These are phyloP conservation scores for Luffia ferchaultella DNA, from an alignment of 2,888 invertebrate species.

Conservation along the genomic window DNA sequence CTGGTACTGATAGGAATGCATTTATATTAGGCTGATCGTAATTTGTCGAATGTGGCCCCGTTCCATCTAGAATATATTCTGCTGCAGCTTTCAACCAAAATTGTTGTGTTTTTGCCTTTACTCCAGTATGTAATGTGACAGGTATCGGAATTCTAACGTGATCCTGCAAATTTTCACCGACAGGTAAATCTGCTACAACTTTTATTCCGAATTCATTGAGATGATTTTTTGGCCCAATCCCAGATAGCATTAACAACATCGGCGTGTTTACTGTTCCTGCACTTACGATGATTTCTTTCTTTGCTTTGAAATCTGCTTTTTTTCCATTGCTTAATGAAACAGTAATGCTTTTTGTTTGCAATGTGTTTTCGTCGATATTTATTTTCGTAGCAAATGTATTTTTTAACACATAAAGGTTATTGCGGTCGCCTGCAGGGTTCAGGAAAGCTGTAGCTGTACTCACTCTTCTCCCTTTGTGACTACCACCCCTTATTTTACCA, in stretches of 20 bases:
- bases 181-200: constrained; percentile 35
- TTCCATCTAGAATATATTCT: constrained; percentile 42
- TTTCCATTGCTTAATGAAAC: constrained; percentile 29
- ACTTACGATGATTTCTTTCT: constrained; percentile 43
- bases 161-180: constrained; percentile 56
- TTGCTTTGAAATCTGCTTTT: constrained; percentile 27
- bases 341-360: constrained; percentile 32
- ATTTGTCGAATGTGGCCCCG: constrained; percentile 44
- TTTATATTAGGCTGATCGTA: constrained; percentile 51
- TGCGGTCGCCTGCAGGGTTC: constrained; percentile 30
- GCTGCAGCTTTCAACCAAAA: constrained; percentile 43
- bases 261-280: constrained; percentile 48
- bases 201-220: constrained; percentile 32
- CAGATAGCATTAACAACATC: constrained; percentile 41
- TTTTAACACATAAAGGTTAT: constrained; percentile 42
- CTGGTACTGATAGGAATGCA: constrained; percentile 42
- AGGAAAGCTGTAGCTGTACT: constrained; percentile 63
- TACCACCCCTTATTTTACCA: constrained; percentile 59
- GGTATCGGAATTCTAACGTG: constrained; percentile 52
- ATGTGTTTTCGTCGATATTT: constrained; percentile 25
- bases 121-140: constrained; percentile 38
- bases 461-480: constrained; percentile 56
- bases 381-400: constrained; percentile 30
- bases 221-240: constrained; percentile 38
- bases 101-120: constrained; percentile 27